Percentiles rank a stretch among this genome's conserved stretches.
These are phyloP conservation scores for Callipepla californica DNA, from an alignment of 2,113 vertebrate genomes.

Conservation along the genomic window DNA sequence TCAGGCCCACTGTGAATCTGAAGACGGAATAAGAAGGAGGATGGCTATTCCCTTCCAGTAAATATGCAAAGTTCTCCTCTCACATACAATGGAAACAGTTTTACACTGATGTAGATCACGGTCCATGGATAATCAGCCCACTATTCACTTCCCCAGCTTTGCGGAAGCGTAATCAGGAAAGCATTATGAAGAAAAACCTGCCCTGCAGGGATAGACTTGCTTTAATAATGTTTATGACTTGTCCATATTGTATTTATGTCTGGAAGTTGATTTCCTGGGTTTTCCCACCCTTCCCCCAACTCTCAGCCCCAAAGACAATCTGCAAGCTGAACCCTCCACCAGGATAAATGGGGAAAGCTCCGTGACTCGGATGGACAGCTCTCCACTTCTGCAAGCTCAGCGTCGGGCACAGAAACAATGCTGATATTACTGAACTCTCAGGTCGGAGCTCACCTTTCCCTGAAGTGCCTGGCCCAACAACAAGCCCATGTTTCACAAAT, in stretches of 20 bases:
- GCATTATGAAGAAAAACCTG: slow-evolving; percentile 78
- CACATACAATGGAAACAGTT: slow-evolving; percentile 79
- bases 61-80: slow-evolving; percentile 76
- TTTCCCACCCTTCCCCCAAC: slow-evolving; percentile 58
- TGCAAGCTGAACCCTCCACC: neutral
- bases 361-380: neutral
- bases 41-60: slow-evolving; percentile 63
- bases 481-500: neutral
- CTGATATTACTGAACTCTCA: slow-evolving; percentile 18
- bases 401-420: slow-evolving; percentile 12
- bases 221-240: slow-evolving; percentile 76
- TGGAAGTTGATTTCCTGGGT: slow-evolving; percentile 61
- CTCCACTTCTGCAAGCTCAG: neutral
- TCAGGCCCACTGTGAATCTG: neutral
- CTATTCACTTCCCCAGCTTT: slow-evolving; percentile 79
- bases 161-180: slow-evolving; percentile 79
- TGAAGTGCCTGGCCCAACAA: slow-evolving; percentile 16
- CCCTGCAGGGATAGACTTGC: slow-evolving; percentile 75
- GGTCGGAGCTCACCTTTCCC: slow-evolving; percentile 46
- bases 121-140: slow-evolving; percentile 81
- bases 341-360: neutral
- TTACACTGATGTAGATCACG: slow-evolving; percentile 67
- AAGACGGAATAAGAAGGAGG: neutral
- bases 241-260: slow-evolving; percentile 69
- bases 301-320: neutral